phyloP scores from a whole-genome alignment of 2,888 invertebrate genomes.

The Tetramorium bicarinatum region DNA sequence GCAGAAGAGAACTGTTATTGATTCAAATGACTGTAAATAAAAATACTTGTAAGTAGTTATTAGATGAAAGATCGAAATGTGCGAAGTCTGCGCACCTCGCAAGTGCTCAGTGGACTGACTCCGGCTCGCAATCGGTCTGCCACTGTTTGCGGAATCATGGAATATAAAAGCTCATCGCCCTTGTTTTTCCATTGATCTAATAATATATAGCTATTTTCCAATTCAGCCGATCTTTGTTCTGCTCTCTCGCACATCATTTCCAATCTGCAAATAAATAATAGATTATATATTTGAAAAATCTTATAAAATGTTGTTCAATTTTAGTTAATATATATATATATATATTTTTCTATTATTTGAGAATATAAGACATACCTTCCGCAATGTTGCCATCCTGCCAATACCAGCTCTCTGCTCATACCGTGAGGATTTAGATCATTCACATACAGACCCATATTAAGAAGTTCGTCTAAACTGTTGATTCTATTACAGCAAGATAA shows the following conservation, averaged over 20 bases:
- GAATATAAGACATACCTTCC: conserved; percentile 87
- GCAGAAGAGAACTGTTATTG: conserved; percentile 93
- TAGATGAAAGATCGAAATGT: neutral
- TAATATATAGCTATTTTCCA: conserved; percentile 92
- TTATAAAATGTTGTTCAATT: neutral
- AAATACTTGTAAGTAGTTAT: neutral
- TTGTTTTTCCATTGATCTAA: conserved; percentile 95
- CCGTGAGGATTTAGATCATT: conserved; percentile 96
- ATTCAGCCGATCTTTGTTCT: conserved; percentile 92
- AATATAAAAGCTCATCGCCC: conserved; percentile 95
- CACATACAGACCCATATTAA: conserved; percentile 92
- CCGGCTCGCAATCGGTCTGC: conserved; percentile 93
- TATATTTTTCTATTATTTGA: neutral
- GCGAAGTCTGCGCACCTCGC: conserved; percentile 88
- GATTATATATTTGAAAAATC: neutral
- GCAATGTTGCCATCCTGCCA: conserved; percentile 95
- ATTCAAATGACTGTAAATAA: conserved; percentile 90
- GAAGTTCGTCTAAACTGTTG: conserved; percentile 94
- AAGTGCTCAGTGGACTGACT: conserved; percentile 92
- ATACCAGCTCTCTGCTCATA: conserved; percentile 93
- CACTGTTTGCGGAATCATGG: conserved; percentile 96
- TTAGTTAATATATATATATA: neutral
- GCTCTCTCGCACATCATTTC: conserved; percentile 94
- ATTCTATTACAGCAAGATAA: conserved; percentile 87
- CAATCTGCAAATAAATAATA: conserved; percentile 86